A percentile compares a stretch with the other conserved stretches of the same genome.
phyloP scores from a whole-genome alignment of 2,797 vertebrate genomes.

The Gymnoscopelus microlampas region DNA sequence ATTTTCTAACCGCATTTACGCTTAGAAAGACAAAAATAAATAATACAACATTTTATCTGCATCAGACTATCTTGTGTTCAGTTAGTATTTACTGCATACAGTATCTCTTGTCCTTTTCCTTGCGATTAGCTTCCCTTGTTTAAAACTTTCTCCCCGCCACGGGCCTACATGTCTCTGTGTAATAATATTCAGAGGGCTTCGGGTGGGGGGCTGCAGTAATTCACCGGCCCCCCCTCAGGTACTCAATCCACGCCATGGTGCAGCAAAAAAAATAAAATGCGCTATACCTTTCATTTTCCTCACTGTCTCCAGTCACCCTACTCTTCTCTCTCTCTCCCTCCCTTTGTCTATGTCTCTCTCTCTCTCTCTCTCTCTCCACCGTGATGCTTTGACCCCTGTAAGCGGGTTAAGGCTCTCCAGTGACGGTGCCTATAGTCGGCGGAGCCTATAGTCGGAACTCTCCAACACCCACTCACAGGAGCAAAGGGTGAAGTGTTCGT shows the following conservation, averaged over 20 bases:
- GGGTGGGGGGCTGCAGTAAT: slow-evolving; percentile 65
- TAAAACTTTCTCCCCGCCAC: slow-evolving; percentile 67
- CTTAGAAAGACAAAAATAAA: neutral
- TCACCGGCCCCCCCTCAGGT: slow-evolving; percentile 69
- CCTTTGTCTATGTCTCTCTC: slow-evolving; percentile 27
- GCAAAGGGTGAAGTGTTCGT: slow-evolving; percentile 79
- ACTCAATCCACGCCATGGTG: slow-evolving; percentile 60
- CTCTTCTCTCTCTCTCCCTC: slow-evolving; percentile 46
- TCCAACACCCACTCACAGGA: slow-evolving; percentile 83
- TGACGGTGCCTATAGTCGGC: slow-evolving; percentile 73
- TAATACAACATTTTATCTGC: neutral
- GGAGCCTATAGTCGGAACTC: slow-evolving; percentile 80
- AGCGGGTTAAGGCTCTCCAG: slow-evolving; percentile 79
- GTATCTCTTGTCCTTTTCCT: slow-evolving; percentile 34
- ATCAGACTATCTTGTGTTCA: too few species aligned
- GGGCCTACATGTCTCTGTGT: slow-evolving; percentile 58
- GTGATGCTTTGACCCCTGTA: slow-evolving; percentile 80
- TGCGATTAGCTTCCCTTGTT: slow-evolving; percentile 67
- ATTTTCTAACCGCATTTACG: too few species aligned
- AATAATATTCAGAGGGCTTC: slow-evolving; percentile 69
- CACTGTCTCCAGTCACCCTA: slow-evolving; percentile 62
- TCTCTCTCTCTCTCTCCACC: slow-evolving; percentile 39
- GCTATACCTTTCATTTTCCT: slow-evolving; percentile 64
- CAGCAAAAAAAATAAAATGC: slow-evolving; percentile 67
- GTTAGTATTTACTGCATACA: neutral